Evolutionary conservation across 2,113 vertebrate genomes (phyloP).

Genomic region (Plectropomus leopardus): DNA sequence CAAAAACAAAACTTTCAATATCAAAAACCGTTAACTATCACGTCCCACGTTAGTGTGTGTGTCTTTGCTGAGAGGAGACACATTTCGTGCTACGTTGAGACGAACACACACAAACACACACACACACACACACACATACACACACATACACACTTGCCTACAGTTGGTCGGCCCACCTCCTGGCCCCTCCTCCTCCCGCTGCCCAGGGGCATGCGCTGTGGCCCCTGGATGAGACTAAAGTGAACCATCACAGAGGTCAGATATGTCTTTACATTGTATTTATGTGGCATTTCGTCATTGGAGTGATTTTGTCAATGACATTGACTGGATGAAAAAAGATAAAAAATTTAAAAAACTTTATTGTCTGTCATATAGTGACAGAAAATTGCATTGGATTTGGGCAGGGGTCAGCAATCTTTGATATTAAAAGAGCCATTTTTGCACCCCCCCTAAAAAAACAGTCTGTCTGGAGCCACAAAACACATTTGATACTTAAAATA

Average conservation of each 20-base stretch:
- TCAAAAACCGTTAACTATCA: conserved; percentile 49
- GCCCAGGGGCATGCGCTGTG: conserved; percentile 59
- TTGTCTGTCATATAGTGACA: too few relatives aligned
- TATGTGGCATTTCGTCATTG: too few relatives aligned
- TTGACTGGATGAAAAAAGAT: too few relatives aligned
- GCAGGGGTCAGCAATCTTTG: too few relatives aligned
- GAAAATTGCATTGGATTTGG: too few relatives aligned
- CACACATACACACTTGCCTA: conserved; percentile 64
- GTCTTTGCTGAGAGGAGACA: conserved; percentile 67
- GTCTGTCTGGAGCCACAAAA: too few relatives aligned
- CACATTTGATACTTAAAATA: too few relatives aligned
- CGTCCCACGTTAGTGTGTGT: conserved; percentile 61
- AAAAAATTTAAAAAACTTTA: too few relatives aligned
- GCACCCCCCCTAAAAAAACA: too few relatives aligned
- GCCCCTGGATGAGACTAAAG: neutral
- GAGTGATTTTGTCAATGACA: too few relatives aligned
- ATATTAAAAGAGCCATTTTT: too few relatives aligned
- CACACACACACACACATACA: conserved; percentile 42
- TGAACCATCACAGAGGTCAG: neutral
- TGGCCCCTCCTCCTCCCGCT: conserved; percentile 53
- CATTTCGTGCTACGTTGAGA: conserved; percentile 64
- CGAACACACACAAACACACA: conserved; percentile 65
- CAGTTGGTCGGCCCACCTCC: conserved; percentile 65
- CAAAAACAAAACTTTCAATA: conserved; percentile 63
- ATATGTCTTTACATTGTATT: neutral